phyloP scores from a whole-genome alignment of 2,113 vertebrate species.

The Eira barbara region DNA sequence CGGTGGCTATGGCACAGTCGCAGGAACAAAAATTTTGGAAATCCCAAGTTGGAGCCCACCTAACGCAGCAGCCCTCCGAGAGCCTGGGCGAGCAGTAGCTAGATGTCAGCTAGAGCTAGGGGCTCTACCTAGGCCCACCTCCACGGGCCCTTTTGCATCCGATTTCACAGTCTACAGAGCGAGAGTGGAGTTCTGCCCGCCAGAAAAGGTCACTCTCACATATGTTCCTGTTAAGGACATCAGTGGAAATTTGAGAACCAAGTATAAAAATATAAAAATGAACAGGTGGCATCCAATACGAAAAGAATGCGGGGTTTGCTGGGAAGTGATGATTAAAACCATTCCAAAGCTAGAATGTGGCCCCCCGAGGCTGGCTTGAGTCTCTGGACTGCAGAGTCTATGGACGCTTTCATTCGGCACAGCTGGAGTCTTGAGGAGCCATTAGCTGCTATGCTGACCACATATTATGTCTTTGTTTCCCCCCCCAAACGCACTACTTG shows the following conservation, averaged over 20 bases:
- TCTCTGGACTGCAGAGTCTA: background rate
- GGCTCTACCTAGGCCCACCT: background rate
- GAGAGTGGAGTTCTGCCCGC: background rate
- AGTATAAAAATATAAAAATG: constrained; percentile 54
- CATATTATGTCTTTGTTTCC: background rate
- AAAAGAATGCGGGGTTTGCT: constrained; percentile 20
- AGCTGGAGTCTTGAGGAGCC: background rate
- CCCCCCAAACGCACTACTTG: background rate
- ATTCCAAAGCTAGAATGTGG: background rate
- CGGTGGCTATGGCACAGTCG: background rate
- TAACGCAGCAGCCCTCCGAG: background rate
- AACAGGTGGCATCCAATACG: constrained; percentile 55
- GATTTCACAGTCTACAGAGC: background rate
- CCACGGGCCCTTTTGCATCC: background rate
- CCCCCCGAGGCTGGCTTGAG: background rate
- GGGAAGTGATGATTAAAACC: constrained; percentile 46
- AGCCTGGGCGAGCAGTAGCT: background rate
- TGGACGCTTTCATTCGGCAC: background rate
- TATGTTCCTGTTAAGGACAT: constrained; percentile 50
- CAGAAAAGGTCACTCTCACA: constrained; percentile 3
- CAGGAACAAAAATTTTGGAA: background rate
- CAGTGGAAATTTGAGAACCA: constrained; percentile 62
- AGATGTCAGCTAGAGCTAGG: background rate
- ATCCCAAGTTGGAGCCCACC: background rate
- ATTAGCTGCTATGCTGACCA: background rate